Evolutionary conservation across 2,888 invertebrate genomes (phyloP).

Genomic region (Acanthosepion lycidas): DNA sequence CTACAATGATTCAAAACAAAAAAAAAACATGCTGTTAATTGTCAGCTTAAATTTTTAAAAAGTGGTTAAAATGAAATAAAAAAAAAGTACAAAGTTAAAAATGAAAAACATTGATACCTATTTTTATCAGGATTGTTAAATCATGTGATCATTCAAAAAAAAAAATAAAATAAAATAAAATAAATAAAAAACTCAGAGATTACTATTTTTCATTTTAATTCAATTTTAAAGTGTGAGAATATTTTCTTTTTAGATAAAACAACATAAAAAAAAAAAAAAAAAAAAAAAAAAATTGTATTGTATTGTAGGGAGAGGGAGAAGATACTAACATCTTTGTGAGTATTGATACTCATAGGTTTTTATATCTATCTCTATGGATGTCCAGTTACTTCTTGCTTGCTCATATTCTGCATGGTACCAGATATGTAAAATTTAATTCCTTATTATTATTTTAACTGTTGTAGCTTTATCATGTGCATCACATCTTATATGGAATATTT

Average conservation of each 20-base stretch:
- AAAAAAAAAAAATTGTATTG: too few species aligned
- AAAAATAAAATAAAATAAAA: too few species aligned
- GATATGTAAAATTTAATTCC: neutral
- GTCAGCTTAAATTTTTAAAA: neutral
- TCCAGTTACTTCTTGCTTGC: neutral
- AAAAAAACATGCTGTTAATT: neutral
- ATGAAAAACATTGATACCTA: neutral
- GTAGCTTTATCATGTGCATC: neutral
- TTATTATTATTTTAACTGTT: neutral
- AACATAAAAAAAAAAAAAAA: neutral
- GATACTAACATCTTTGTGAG: neutral
- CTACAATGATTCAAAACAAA: neutral
- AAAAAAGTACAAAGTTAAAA: neutral
- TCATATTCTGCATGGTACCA: neutral
- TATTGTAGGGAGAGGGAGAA: neutral
- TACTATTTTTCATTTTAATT: neutral
- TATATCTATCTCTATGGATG: neutral
- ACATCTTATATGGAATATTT: too few species aligned
- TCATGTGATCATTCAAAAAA: neutral
- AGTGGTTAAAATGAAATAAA: neutral
- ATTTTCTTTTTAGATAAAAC: neutral
- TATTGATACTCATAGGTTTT: neutral
- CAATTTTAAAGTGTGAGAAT: neutral
- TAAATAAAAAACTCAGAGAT: neutral
- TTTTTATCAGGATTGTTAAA: conserved; percentile 33